A percentile compares a stretch with the other conserved stretches of the same genome.
Evolutionary conservation across 1,140 invertebrate genomes (phyloP).

Genomic region (Chlorops oryzae): DNA sequence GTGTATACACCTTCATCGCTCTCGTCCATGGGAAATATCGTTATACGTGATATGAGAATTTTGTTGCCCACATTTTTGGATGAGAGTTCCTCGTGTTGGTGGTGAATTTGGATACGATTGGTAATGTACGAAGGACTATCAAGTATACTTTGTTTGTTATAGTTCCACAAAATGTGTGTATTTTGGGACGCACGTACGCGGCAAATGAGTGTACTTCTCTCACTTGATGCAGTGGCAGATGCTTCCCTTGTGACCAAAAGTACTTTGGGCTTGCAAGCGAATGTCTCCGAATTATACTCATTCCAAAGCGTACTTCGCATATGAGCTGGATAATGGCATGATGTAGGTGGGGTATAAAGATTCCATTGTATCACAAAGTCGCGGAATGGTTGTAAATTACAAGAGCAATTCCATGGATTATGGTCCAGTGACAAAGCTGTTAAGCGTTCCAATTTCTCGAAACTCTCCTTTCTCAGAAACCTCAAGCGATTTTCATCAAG

Average conservation of each 20-base stretch:
- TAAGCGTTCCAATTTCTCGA: conserved; percentile 56
- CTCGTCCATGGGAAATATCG: conserved; percentile 60
- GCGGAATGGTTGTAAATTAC: conserved; percentile 69
- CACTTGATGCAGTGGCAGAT: conserved; percentile 54
- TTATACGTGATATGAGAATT: conserved; percentile 54
- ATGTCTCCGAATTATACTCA: conserved; percentile 61
- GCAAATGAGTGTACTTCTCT: conserved; percentile 68
- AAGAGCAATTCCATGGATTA: conserved; percentile 87
- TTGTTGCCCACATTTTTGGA: conserved; percentile 23
- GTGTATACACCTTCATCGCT: conserved; percentile 80
- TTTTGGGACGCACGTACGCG: conserved; percentile 66
- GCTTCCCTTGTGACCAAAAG: conserved; percentile 52
- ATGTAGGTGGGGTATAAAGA: conserved; percentile 58
- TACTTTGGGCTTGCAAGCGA: conserved; percentile 77
- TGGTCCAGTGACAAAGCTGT: conserved; percentile 66
- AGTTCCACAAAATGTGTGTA: conserved; percentile 68
- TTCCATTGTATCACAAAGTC: conserved; percentile 67
- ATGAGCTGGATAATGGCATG: conserved; percentile 60
- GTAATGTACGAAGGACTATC: conserved; percentile 1
- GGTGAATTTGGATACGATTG: conserved; percentile 26
- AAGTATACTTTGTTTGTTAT: conserved; percentile 50
- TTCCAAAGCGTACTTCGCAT: conserved; percentile 64
- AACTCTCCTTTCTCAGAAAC: conserved; percentile 53
- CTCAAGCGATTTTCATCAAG: conserved; percentile 70
- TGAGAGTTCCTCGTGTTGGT: conserved; percentile 21